Evolutionary conservation across 2,113 vertebrate genomes (phyloP).

Genomic region (Scortum barcoo): DNA sequence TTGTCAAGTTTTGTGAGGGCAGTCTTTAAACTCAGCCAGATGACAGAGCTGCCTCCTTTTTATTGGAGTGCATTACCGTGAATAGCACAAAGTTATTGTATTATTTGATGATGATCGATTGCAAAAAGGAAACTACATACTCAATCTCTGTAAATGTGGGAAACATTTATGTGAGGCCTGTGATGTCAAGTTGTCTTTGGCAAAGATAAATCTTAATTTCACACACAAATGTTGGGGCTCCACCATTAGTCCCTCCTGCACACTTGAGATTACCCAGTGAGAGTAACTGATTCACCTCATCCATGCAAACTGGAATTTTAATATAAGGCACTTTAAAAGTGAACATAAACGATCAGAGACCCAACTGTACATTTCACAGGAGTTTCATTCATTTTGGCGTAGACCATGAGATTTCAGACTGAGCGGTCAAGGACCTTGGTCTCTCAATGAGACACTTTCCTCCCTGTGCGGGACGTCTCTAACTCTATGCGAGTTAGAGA

Average conservation of each 20-base stretch:
- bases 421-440: background rate
- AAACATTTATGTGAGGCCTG: background rate
- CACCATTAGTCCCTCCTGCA: background rate
- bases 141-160: background rate
- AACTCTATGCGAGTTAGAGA: background rate
- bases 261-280: background rate
- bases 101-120: background rate
- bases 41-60: background rate
- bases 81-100: background rate
- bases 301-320: conserved; percentile 1
- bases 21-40: background rate
- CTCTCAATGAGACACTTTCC: conserved; percentile 7
- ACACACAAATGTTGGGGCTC: background rate
- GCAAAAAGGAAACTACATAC: background rate
- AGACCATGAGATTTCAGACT: background rate
- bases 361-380: background rate
- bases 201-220: background rate
- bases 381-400: background rate
- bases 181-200: background rate
- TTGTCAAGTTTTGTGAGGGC: background rate
- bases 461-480: too few relatives aligned
- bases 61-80: background rate
- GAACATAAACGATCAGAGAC: background rate
- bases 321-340: background rate
- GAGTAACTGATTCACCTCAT: background rate